Conservation (phyloP, 2,113 vertebrate species). For the Tyto alba region DNA sequence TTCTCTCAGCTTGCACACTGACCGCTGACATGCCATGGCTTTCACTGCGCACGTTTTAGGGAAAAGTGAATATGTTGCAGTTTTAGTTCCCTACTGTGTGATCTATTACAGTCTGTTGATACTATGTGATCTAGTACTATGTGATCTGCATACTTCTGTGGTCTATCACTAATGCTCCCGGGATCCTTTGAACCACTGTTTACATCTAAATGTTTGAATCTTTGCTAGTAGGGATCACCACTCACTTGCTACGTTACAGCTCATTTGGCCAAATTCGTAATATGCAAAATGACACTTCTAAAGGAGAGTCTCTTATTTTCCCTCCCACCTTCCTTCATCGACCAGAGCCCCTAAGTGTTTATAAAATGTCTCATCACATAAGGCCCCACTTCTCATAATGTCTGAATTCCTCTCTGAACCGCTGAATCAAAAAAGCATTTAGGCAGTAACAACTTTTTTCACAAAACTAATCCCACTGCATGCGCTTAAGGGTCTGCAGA, state of each 20-base stretch:
- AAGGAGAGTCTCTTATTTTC: background rate
- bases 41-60: background rate
- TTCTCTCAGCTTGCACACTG: background rate
- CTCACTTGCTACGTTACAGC: background rate
- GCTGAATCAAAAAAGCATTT: background rate
- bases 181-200: background rate
- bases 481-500: background rate
- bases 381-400: background rate
- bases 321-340: background rate
- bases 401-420: background rate
- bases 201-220: background rate
- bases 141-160: background rate
- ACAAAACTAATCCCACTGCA: background rate
- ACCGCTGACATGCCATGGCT: background rate
- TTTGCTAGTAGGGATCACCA: background rate
- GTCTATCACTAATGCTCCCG: background rate
- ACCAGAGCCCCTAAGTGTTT: background rate
- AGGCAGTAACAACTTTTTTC: background rate
- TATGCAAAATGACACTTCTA: background rate
- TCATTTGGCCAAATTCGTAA: background rate
- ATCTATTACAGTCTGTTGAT: no score
- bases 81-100: background rate
- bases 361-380: background rate
- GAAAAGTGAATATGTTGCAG: background rate
- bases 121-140: background rate